Evolutionary conservation across 2,888 invertebrate species (phyloP).

Genomic region (Nomada fucata): DNA sequence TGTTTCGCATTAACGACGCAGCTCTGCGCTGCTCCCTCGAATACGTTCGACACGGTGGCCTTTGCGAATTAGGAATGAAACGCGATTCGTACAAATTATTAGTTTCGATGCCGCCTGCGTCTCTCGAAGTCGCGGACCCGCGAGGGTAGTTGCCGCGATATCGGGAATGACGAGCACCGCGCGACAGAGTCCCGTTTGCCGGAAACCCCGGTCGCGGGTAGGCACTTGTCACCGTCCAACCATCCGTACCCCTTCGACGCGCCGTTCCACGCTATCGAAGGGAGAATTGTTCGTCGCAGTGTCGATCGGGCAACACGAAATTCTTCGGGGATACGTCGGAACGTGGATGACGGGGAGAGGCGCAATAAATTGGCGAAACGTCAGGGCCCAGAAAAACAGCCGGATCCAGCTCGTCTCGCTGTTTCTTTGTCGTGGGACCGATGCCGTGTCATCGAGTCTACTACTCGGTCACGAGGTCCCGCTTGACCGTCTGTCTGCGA

Average conservation of each 20-base stretch:
- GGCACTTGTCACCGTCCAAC: background rate
- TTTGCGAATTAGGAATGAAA: slow-evolving; percentile 63
- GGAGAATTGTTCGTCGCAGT: background rate
- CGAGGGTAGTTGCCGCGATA: slow-evolving; percentile 21
- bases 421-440: slow-evolving; percentile 70
- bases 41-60: slow-evolving; percentile 56
- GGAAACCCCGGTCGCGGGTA: no score
- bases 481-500: slow-evolving; percentile 66
- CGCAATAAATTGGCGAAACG: slow-evolving; percentile 71
- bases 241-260: background rate
- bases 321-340: slow-evolving; percentile 62
- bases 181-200: slow-evolving; percentile 1
- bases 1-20: slow-evolving; percentile 62
- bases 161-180: slow-evolving; percentile 25
- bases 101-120: slow-evolving; percentile 43
- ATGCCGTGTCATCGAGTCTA: slow-evolving; percentile 65
- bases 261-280: background rate
- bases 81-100: slow-evolving; percentile 59
- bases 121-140: background rate
- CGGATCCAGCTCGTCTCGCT: slow-evolving; percentile 57
- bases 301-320: slow-evolving; percentile 51
- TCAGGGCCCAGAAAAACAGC: slow-evolving; percentile 68
- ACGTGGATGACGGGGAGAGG: slow-evolving; percentile 64
- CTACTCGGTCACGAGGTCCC: slow-evolving; percentile 68
- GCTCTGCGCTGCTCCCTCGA: slow-evolving; percentile 48